Evolutionary conservation across 2,797 vertebrate species (phyloP), one percentile per base, ranked within the genome.

Genomic region (Pitangus sulphuratus): DNA sequence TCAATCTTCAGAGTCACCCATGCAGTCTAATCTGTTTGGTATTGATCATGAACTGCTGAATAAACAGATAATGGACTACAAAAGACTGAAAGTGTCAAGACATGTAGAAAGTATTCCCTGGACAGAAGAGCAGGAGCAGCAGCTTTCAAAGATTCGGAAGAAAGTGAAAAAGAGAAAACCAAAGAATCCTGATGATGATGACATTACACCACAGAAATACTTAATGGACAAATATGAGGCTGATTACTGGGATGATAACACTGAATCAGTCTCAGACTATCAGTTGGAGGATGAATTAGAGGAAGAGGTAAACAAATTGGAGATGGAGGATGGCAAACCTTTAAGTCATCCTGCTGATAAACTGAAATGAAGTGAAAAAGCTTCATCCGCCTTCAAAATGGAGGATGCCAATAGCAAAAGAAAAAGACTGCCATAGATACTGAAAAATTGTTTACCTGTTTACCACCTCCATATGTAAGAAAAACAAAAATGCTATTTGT

Each of bases 31-130:
- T 66, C 80, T 98, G 70, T 98, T 98, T 91, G 98, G 98, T 56
- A 96, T 99, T 24, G 97, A 99, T 93, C 99, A 99, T 4, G 97
- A 98, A 37, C 96, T 97, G 2, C 97, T 99, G 75, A 98, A 98
- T 90, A 98, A 97, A 92, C 98, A 98, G 96, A 98, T 99, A 54
- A 83, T 97, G 89, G 98, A 98, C 30, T 98, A 98, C 84, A 98
- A 98, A 95, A 98, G 96, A 91, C 95, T 81, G 93, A 95, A 95
- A 33, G 78, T 44, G 2, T 72, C 93, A 37, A 82, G 47, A 68
- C 70, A 54, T 69, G 7, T 0, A 37, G 61, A 87, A 53, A 66
- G 37, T 33, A 39, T 33, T 48, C 76, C 8, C 37, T 94, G 97
- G 42, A 97, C 95, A 5, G 94, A 97, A 45, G 94, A 94, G 25